These are phyloP conservation scores for Elanoides forficatus DNA, from an alignment of 2,113 vertebrate species.

Conservation along the genomic window DNA sequence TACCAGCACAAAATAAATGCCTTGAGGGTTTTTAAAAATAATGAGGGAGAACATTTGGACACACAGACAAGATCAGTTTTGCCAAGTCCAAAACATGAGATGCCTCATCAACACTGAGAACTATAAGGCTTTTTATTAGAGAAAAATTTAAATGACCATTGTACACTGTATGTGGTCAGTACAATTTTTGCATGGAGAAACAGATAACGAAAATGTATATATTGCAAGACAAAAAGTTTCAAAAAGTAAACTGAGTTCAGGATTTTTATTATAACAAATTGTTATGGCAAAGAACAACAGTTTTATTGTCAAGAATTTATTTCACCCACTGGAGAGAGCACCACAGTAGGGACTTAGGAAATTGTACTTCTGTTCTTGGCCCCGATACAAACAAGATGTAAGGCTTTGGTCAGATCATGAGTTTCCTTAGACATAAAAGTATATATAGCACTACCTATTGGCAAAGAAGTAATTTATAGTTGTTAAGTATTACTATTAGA, in stretches of 20 bases:
- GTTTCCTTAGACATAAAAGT: neutral
- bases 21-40: neutral
- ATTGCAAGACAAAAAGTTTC: neutral
- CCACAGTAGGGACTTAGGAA: neutral
- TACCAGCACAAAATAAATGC: neutral
- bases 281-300: neutral
- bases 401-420: neutral
- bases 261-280: neutral
- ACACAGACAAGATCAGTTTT: neutral
- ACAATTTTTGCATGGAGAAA: neutral
- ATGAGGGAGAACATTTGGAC: neutral
- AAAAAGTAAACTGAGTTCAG: neutral
- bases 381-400: neutral
- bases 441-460: neutral
- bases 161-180: neutral
- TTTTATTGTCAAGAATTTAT: neutral
- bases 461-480: neutral
- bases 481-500: neutral
- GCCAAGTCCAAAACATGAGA: neutral
- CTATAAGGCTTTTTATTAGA: neutral
- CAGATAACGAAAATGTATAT: neutral
- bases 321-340: neutral
- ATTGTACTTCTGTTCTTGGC: neutral
- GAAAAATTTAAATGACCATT: neutral
- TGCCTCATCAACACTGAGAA: neutral